Evolutionary conservation across 2,888 invertebrate species (phyloP), one percentile per base, ranked within the genome.

Genomic region (Oligia latruncula): DNA sequence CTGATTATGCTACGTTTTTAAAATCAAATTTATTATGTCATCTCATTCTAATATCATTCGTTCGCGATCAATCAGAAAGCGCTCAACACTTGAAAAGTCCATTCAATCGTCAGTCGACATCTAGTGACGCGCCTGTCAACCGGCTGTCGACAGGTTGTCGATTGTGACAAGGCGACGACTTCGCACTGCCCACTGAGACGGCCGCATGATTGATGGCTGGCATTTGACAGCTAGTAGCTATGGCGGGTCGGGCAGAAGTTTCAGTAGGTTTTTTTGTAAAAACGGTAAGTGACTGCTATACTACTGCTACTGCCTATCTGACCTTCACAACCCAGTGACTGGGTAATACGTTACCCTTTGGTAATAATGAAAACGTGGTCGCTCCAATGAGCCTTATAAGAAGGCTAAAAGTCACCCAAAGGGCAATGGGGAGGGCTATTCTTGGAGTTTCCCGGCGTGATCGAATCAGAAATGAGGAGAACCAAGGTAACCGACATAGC

Each of bases 61-160:
- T 35, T 13, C 35, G 35, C 35, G 13, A 68, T 80, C 78, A 55
- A 83, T 58, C 68, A 81, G 11, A 58, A 46, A 23, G 4, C n/a
- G 4, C 2, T 60, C 23, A n/a, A 49, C 64, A 65, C 52, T 82
- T 46, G 3, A 62, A n/a, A 35, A 64, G 55, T 77, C 60, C 83
- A 83, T 83, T 67, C 78, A 83, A 4, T 74, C 58, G 76, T 60
- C 80, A 62, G 35, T 29, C 15, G 64, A 43, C 78, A 68, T 15
- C 49, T 15, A 49, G 84, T 52, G 78, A 64, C 49, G 60, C 8
- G 58, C 15, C 23, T 40, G 62, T 9, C 49, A 58, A 40, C 72
- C 15, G 46, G n/a, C 6, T 82, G 77, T 71, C 83, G 62, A 62
- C 71, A 65, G 2, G 29, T 40, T 20, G 23, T 71, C 73, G 78